These are phyloP conservation scores for Cuniculus paca DNA, from an alignment of 2,797 vertebrate genomes.

Conservation along the genomic window DNA sequence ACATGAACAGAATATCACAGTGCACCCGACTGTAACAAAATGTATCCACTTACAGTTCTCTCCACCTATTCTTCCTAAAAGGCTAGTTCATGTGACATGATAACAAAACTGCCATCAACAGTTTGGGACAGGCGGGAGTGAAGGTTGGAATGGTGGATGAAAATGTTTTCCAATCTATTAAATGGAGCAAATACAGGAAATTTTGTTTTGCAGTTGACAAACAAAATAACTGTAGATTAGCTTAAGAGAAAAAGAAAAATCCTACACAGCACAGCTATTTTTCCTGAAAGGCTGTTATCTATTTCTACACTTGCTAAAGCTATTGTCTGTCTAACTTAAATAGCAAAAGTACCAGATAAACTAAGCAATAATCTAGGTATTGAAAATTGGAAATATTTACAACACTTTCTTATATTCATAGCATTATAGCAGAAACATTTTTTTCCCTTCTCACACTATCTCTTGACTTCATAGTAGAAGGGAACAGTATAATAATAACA, in stretches of 20 bases:
- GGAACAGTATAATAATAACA: background rate
- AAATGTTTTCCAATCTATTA: background rate
- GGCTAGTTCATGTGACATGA: background rate
- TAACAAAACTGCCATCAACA: background rate
- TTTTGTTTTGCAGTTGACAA: background rate
- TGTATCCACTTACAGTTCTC: background rate
- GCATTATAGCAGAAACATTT: background rate
- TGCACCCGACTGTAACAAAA: background rate
- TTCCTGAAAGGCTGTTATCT: background rate
- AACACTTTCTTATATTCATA: background rate
- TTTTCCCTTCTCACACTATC: too few relatives aligned
- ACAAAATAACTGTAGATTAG: background rate
- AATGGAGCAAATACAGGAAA: background rate
- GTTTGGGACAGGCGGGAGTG: background rate
- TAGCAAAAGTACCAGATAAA: background rate
- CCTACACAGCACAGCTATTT: background rate
- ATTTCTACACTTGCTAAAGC: slow-evolving; percentile 23
- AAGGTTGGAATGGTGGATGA: background rate
- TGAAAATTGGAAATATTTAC: slow-evolving; percentile 9
- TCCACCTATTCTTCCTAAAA: background rate
- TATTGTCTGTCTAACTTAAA: slow-evolving; percentile 13
- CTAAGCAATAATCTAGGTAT: background rate
- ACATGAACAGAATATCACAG: background rate
- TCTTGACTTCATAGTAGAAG: background rate
- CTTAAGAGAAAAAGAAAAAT: background rate